These are phyloP conservation scores for Smittia aterrima DNA, from an alignment of 2,888 invertebrate species.

Conservation along the genomic window DNA sequence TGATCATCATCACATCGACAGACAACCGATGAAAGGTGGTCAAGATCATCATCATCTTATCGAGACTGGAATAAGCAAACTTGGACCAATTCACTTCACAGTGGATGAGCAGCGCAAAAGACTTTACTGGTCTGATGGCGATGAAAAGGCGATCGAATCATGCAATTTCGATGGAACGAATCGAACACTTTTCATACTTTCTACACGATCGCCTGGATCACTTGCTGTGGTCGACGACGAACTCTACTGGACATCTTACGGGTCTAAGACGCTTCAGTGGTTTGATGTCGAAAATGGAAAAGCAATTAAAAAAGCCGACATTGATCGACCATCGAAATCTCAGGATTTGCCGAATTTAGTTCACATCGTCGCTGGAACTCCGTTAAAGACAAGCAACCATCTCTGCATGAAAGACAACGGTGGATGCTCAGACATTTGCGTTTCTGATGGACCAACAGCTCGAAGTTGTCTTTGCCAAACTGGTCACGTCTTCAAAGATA, in stretches of 20 bases:
- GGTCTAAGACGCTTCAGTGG: conserved; percentile 62
- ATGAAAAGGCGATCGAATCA: conserved; percentile 64
- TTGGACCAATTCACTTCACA: conserved; percentile 51
- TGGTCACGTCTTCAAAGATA: conserved; percentile 58
- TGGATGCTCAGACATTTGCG: conserved; percentile 73
- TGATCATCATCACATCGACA: conserved; percentile 62
- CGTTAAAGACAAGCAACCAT: conserved; percentile 51
- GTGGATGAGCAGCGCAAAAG: conserved; percentile 61
- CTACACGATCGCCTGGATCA: conserved; percentile 57
- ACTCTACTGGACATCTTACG: conserved; percentile 67
- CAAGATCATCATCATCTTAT: conserved; percentile 52
- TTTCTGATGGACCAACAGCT: conserved; percentile 53
- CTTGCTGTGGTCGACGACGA: conserved; percentile 63
- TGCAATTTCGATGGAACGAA: conserved; percentile 62
- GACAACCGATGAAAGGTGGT: conserved; percentile 66
- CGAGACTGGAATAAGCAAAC: conserved; percentile 49
- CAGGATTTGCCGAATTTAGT: conserved; percentile 43
- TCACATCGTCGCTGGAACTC: conserved; percentile 33
- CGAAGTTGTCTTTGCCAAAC: conserved; percentile 65
- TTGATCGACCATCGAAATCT: conserved; percentile 44
- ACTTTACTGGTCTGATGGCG: conserved; percentile 65
- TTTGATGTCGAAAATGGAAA: conserved; percentile 55
- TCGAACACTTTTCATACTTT: conserved; percentile 54
- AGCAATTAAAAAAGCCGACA: conserved; percentile 47
- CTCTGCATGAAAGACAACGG: conserved; percentile 62